These are phyloP conservation scores for Penaeus chinensis DNA, from an alignment of 1,140 invertebrate genomes.

Conservation along the genomic window DNA sequence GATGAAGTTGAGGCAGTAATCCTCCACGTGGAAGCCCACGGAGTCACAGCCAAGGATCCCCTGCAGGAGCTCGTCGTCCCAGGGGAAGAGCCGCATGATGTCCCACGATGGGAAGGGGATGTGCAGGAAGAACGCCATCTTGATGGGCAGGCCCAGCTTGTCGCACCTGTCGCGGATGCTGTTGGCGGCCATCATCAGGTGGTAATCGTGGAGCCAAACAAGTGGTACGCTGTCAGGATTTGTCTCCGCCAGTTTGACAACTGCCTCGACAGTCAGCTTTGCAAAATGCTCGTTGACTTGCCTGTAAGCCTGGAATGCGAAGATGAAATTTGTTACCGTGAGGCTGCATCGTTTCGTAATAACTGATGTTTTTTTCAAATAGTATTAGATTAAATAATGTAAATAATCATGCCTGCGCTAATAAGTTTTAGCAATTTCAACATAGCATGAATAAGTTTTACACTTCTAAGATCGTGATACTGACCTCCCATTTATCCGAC, in stretches of 20 bases:
- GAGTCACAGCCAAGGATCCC: slow-evolving; percentile 83
- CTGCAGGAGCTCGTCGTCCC: slow-evolving; percentile 92
- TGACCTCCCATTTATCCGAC: slow-evolving; percentile 81
- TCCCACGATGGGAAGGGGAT: slow-evolving; percentile 95
- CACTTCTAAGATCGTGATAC: background rate
- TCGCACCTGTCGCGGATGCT: slow-evolving; percentile 84
- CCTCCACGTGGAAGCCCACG: slow-evolving; percentile 91
- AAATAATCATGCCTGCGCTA: background rate
- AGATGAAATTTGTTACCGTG: background rate
- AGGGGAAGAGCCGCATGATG: slow-evolving; percentile 88
- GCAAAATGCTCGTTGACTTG: slow-evolving; percentile 86
- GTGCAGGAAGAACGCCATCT: slow-evolving; percentile 90
- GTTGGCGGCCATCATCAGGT: slow-evolving; percentile 89
- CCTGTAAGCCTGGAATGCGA: slow-evolving; percentile 75
- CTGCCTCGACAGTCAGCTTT: slow-evolving; percentile 79
- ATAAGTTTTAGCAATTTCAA: too few species aligned
- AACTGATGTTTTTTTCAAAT: background rate
- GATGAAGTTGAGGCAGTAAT: slow-evolving; percentile 91
- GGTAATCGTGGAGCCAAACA: slow-evolving; percentile 93
- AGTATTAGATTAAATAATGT: too few species aligned
- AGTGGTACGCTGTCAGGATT: slow-evolving; percentile 77
- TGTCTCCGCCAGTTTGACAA: slow-evolving; percentile 70
- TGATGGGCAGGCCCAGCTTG: slow-evolving; percentile 81
- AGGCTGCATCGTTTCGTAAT: background rate
- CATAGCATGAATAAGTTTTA: too few species aligned